Evolutionary conservation across 2,113 vertebrate genomes (phyloP).

Genomic region (Nothobranchius furzeri): DNA sequence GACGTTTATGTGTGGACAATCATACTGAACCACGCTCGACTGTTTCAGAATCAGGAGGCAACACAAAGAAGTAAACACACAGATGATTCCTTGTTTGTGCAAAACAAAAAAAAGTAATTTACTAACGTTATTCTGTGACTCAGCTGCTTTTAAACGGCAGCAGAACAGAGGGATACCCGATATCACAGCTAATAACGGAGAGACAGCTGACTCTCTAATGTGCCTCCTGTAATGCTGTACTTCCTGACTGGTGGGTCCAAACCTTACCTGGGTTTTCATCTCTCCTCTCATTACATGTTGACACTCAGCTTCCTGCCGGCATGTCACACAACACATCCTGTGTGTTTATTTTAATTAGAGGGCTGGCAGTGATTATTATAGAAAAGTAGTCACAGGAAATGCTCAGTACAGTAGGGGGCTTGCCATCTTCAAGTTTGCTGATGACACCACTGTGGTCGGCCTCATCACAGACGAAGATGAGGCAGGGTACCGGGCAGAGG

Average conservation of each 20-base stretch:
- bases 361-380: conserved; percentile 13
- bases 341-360: conserved; percentile 10
- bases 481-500: too few relatives aligned
- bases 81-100: conserved; percentile 21
- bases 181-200: conserved; percentile 30
- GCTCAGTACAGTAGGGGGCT: too few relatives aligned
- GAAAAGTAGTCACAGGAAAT: conserved; percentile 1
- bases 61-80: conserved; percentile 15
- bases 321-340: background rate
- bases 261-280: conserved; percentile 27
- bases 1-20: conserved; percentile 27
- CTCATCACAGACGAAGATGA: too few relatives aligned
- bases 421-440: too few relatives aligned
- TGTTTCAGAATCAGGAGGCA: conserved; percentile 29
- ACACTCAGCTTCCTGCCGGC: conserved; percentile 39
- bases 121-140: background rate
- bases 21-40: conserved; percentile 42
- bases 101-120: conserved; percentile 34
- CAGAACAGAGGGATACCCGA: conserved; percentile 26
- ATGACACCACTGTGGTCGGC: too few relatives aligned
- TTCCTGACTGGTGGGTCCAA: conserved; percentile 32
- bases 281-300: conserved; percentile 61
- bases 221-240: conserved; percentile 42
- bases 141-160: conserved; percentile 6
- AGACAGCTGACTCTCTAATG: conserved; percentile 49